Percentiles rank a stretch among this genome's conserved stretches.
These are phyloP conservation scores for Torymus texanus DNA, from an alignment of 2,888 invertebrate genomes.

Conservation along the genomic window DNA sequence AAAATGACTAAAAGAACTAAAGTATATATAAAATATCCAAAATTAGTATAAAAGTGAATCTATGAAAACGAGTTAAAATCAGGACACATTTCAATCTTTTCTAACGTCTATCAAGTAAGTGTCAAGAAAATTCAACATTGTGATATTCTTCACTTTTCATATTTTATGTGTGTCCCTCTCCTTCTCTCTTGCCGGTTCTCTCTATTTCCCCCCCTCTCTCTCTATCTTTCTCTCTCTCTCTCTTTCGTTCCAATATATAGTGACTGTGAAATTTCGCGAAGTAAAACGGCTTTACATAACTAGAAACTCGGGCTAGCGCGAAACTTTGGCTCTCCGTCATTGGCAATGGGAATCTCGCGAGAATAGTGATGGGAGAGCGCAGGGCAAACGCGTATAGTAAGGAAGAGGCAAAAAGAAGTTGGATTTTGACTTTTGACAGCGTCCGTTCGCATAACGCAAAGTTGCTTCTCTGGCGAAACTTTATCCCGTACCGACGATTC, in stretches of 20 bases:
- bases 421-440: slow-evolving; percentile 37
- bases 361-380: slow-evolving; percentile 30
- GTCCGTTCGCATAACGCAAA: slow-evolving; percentile 9
- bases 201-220: no score
- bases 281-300: slow-evolving; percentile 63
- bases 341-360: slow-evolving; percentile 48
- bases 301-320: slow-evolving; percentile 57
- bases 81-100: no score
- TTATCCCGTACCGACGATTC: neutral
- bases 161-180: no score
- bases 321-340: slow-evolving; percentile 58
- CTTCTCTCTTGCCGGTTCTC: no score
- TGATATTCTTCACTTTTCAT: no score
- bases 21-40: no score
- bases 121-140: no score
- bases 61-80: no score
- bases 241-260: slow-evolving; percentile 35
- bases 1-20: no score
- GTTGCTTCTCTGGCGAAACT: no score
- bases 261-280: slow-evolving; percentile 55
- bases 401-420: slow-evolving; percentile 24
- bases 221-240: neutral
- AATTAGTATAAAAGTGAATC: no score
- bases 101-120: no score
- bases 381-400: neutral